Base-by-base conservation (phyloP, 2,113 vertebrate genomes). In the Pachypanchax playfairii region DNA sequence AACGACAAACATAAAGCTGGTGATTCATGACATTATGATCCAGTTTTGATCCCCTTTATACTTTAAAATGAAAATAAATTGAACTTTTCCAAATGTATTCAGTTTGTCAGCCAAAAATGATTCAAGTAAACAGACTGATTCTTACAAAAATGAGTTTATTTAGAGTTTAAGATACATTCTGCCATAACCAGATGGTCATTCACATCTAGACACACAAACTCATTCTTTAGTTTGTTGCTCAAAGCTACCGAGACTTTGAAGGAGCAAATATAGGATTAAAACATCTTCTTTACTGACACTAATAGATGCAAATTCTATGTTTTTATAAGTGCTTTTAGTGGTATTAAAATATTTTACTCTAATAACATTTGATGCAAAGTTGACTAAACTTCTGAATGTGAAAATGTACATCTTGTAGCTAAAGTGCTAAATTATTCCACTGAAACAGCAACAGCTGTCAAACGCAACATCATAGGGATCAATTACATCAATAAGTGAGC, bases 391-490 rank as follows among this genome's bases (percentile, higher is more conserved):
- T 59, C 39, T 66, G 60, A 79, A 72, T 55, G 4, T 81, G 36
- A 80, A 68, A 73, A 46, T 44, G 11, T 68, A 63, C 54, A 53
- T 46, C 22, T 33, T 12, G 26, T 55, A 38, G 29, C 35, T 83
- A 85, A 83, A 82, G 83, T 85, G 85, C 85, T 73, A 79, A 31
- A 28, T 22, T 33, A 3, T 46, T 51, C 12, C 60, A 29, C 31
- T 39, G 10, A 71, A 58, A 39, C 18, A 57, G 31, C 35, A 53
- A 33, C 22, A 52, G 59, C 20, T 54, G 0, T 25, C 3, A 43
- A 0, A 1, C n/a, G 50, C 41, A 70, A 18, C 41, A 18, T 50
- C 46, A n/a, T n/a, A n/a, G n/a, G n/a, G n/a, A n/a, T n/a, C n/a
- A n/a, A n/a, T n/a, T n/a, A n/a, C n/a, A n/a, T n/a, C n/a, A n/a